A percentile compares a stretch with the other conserved stretches of the same genome.
Evolutionary conservation across 2,113 vertebrate species (phyloP).

Genomic region (Pituophis catenifer): DNA sequence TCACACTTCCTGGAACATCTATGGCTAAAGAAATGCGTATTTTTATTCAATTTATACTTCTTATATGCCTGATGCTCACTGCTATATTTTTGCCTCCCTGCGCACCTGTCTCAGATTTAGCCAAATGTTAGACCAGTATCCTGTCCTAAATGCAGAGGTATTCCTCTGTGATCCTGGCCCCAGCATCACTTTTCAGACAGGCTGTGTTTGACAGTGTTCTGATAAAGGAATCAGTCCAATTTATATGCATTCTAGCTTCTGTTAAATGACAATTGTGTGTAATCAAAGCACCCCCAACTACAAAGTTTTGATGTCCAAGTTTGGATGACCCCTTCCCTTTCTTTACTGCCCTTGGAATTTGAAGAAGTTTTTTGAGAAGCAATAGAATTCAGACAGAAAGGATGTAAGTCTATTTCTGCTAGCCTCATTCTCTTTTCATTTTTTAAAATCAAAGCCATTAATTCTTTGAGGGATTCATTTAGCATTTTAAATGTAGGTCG

Average conservation of each 20-base stretch:
- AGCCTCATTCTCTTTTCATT: neutral
- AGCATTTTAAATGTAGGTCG: neutral
- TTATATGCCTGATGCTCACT: constrained; percentile 34
- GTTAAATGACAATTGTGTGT: neutral
- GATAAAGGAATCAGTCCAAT: neutral
- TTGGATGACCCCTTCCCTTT: neutral
- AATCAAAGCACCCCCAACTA: neutral
- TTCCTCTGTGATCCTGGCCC: neutral
- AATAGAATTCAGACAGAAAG: neutral
- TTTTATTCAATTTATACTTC: neutral
- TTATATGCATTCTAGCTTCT: neutral
- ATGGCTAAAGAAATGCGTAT: constrained; percentile 38
- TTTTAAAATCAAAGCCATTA: neutral
- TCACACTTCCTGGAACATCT: neutral
- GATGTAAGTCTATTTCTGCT: neutral
- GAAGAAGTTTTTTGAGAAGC: neutral
- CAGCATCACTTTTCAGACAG: neutral
- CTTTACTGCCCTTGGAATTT: neutral
- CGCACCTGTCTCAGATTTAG: constrained; percentile 29
- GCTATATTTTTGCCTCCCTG: constrained; percentile 55
- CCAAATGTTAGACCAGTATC: neutral
- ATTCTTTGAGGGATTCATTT: neutral
- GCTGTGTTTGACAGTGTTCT: neutral
- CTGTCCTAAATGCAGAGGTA: neutral
- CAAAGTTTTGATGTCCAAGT: neutral